Evolutionary conservation across 2,113 vertebrate genomes (phyloP), one percentile per base, ranked within the genome.

Genomic region (Clarias gariepinus): DNA sequence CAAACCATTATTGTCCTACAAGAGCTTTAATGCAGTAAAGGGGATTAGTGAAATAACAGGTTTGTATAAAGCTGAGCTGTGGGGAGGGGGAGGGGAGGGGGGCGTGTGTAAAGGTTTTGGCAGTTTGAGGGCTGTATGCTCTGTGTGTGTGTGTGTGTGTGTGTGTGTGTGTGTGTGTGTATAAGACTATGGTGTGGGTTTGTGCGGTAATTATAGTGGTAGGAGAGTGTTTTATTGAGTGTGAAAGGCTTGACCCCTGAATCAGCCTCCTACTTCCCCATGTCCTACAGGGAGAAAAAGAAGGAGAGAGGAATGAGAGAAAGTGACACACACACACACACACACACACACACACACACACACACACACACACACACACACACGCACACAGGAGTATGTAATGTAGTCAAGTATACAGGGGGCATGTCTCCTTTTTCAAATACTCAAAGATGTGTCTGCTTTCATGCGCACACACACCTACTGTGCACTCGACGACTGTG

Each of bases 151-250:
- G 33, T 25, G 71, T 81, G 57, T 89, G 85, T 89, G 55, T 82
- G 58, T 73, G 33, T 25, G 71, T 81, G 57, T 89, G 85, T 89
- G 55, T 82, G 58, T 88, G 68, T 85, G 85, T 81, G 69, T 82
- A 74, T 47, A 81, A 69, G 79, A 28, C 69, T 33, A 80, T 88
- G 87, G 85, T 84, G 85, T 81, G 91, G 90, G 87, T 73, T 53
- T 25, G 71, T 81, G 57, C 81, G 64, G 92, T 93, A 93, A 94
- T 94, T 93, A 94, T 89, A 90, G 90, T 91, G 91, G 90, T 91
- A 91, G 91, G 90, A 89, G 88, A 90, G 93, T 93, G 92, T 92
- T 94, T 94, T 94, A 94, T 94, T 93, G 93, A 94, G 94, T 91
- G 93, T 93, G 91, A 93, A 94, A 94, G 91, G 89, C 87, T 89